A percentile compares a stretch with the other conserved stretches of the same genome.
These are phyloP conservation scores for Copsychus sechellarum DNA, from an alignment of 2,113 vertebrate species.

Conservation along the genomic window DNA sequence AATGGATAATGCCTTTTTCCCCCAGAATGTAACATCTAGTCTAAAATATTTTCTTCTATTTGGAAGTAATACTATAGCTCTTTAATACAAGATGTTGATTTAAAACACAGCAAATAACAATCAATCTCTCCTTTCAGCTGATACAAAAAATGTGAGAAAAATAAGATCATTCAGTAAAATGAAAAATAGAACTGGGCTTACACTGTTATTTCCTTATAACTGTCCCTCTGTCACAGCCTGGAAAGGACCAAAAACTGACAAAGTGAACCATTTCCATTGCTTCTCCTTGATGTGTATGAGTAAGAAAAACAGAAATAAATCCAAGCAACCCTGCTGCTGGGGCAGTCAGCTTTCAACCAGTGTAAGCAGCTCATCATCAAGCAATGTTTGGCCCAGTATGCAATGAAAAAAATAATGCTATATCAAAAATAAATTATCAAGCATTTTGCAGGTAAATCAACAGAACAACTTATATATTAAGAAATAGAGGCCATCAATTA, in stretches of 20 bases:
- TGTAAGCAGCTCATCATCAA: neutral
- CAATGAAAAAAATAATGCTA: neutral
- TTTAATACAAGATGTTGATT: neutral
- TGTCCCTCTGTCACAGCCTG: neutral
- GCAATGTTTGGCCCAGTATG: neutral
- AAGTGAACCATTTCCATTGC: neutral
- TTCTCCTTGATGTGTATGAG: neutral
- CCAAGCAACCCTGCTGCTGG: neutral
- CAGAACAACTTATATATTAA: neutral
- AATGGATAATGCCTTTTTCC: neutral
- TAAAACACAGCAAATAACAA: neutral
- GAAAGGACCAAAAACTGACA: neutral
- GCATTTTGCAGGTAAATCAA: neutral
- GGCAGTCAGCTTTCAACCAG: neutral
- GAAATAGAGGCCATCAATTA: neutral
- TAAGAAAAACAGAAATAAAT: neutral
- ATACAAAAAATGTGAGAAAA: neutral
- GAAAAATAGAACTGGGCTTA: neutral
- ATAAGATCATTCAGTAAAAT: neutral
- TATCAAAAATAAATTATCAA: neutral
- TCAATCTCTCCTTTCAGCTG: neutral
- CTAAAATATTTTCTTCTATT: neutral
- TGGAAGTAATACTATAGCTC: neutral
- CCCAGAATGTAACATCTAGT: neutral
- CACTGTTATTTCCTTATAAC: neutral